Conservation (phyloP, 2,888 invertebrate species). For the Drosophila siamana region DNA sequence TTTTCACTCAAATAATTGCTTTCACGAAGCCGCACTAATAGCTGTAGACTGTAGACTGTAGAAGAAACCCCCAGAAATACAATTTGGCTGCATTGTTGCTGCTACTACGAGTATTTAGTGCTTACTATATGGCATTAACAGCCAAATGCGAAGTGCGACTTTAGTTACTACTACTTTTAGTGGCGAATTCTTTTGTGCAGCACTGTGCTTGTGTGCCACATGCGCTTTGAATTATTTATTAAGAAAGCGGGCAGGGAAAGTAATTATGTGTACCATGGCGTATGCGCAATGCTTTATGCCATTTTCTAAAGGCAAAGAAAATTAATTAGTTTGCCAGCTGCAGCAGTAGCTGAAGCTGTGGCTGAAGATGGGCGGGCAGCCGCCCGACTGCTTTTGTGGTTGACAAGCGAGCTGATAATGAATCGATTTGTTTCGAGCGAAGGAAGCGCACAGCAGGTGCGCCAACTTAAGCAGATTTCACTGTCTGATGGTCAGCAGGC, state of each 20-base stretch:
- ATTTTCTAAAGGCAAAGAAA: slow-evolving; percentile 52
- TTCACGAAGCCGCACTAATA: slow-evolving; percentile 51
- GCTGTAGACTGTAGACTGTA: slow-evolving; percentile 10
- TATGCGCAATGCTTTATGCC: slow-evolving; percentile 61
- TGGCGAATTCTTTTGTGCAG: slow-evolving; percentile 11
- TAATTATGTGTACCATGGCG: slow-evolving; percentile 70
- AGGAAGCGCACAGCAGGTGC: slow-evolving; percentile 41
- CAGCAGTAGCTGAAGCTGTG: background rate
- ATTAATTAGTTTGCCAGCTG: slow-evolving; percentile 70
- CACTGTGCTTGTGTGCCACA: slow-evolving; percentile 33
- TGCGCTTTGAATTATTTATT: slow-evolving; percentile 70
- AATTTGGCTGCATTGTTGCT: slow-evolving; percentile 11
- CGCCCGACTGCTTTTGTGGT: slow-evolving; percentile 39
- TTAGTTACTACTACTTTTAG: background rate
- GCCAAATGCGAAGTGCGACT: background rate
- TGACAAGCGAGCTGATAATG: slow-evolving; percentile 63
- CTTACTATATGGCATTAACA: background rate
- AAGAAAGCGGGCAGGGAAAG: slow-evolving; percentile 36
- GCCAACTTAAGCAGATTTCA: slow-evolving; percentile 62
- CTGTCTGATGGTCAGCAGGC: slow-evolving; percentile 63
- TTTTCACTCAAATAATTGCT: slow-evolving; percentile 74
- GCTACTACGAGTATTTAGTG: slow-evolving; percentile 6
- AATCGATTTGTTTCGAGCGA: slow-evolving; percentile 56
- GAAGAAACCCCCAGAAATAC: background rate
- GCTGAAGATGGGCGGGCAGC: background rate